A percentile compares a stretch with the other conserved stretches of the same genome.
These are phyloP conservation scores for Cataglyphis hispanica DNA, from an alignment of 1,140 invertebrate genomes.

Conservation along the genomic window DNA sequence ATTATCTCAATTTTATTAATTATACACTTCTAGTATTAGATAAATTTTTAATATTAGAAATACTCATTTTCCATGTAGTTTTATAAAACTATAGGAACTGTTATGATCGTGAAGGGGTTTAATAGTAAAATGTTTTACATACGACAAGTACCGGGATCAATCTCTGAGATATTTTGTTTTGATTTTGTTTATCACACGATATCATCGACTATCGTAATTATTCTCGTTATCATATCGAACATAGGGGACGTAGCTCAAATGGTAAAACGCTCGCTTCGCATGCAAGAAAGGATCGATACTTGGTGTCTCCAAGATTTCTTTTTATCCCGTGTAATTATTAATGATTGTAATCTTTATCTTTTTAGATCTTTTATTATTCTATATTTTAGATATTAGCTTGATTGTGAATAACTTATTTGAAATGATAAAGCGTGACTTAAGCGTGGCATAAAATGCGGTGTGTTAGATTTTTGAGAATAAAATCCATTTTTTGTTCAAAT, in stretches of 20 bases:
- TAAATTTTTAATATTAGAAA: neutral
- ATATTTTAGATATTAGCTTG: too few species aligned
- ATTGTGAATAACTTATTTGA: neutral
- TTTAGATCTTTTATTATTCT: too few species aligned
- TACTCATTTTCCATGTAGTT: neutral
- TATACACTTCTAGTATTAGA: too few species aligned
- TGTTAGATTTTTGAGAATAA: neutral
- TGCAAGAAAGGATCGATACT: too few species aligned
- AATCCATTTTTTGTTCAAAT: neutral
- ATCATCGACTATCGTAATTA: neutral
- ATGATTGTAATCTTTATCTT: neutral
- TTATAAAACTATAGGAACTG: neutral
- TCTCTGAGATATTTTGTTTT: slow-evolving; percentile 87
- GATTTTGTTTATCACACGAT: neutral
- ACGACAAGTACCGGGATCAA: slow-evolving; percentile 94
- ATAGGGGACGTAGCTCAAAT: too few species aligned
- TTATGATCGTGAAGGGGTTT: slow-evolving; percentile 88
- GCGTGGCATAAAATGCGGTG: neutral
- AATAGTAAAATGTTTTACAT: slow-evolving; percentile 95
- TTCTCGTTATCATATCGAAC: neutral
- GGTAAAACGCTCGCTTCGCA: too few species aligned
- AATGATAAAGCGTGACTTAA: neutral
- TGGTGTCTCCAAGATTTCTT: too few species aligned
- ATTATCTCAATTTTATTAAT: slow-evolving; percentile 3
- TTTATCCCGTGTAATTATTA: neutral